Conservation (phyloP, 2,113 vertebrate genomes). For the Vidua macroura region DNA sequence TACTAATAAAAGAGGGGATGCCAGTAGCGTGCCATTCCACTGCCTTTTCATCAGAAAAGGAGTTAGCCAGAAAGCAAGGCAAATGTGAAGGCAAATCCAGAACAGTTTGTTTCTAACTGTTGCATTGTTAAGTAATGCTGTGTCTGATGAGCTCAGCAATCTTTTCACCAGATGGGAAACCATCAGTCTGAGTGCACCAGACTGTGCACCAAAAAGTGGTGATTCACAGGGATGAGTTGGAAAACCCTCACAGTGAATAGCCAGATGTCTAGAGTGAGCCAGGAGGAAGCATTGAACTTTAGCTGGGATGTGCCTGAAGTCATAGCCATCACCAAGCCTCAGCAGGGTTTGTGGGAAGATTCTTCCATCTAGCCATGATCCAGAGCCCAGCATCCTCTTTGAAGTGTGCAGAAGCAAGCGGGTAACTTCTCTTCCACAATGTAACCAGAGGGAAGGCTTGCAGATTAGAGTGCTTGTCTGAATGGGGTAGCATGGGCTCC, state of each 20-base stretch:
- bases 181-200: constrained; percentile 1
- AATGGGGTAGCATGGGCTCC: background rate
- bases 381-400: background rate
- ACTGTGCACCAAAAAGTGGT: background rate
- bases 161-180: constrained; percentile 49
- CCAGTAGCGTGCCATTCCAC: background rate
- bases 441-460: background rate
- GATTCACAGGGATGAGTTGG: constrained; percentile 13
- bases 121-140: background rate
- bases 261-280: background rate
- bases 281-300: constrained; percentile 3
- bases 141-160: constrained; percentile 29
- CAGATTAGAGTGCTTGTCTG: background rate
- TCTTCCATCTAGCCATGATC: background rate
- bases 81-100: background rate
- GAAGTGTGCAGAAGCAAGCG: background rate
- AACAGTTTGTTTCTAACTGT: background rate
- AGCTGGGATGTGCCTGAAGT: background rate
- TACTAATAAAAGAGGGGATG: constrained; percentile 27
- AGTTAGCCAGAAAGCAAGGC: background rate
- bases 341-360: background rate
- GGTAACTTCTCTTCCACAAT: background rate
- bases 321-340: background rate
- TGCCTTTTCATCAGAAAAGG: background rate
- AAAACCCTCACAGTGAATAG: background rate